These are phyloP conservation scores for Aethes cnicana DNA, from an alignment of 2,888 invertebrate species.

Conservation along the genomic window DNA sequence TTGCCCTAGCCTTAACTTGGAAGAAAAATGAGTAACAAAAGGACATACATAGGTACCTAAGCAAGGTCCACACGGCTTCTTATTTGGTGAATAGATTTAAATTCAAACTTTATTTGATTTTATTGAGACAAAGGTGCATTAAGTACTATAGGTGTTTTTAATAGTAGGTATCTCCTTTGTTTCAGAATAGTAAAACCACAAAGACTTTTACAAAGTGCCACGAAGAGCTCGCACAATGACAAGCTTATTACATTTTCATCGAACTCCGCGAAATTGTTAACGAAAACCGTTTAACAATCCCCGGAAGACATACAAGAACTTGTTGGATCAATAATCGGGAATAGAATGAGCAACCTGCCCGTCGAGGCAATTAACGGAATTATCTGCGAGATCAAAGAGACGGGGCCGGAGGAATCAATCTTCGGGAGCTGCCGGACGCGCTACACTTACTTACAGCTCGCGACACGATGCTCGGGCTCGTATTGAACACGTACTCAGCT, in stretches of 20 bases:
- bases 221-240: slow-evolving; percentile 37
- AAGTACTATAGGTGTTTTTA: too few species aligned
- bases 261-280: slow-evolving; percentile 38
- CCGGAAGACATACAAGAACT: slow-evolving; percentile 74
- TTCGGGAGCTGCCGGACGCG: slow-evolving; percentile 56
- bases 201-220: too few species aligned
- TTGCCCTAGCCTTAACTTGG: too few species aligned
- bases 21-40: too few species aligned
- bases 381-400: slow-evolving; percentile 70
- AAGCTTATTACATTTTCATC: slow-evolving; percentile 49
- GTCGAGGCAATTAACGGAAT: slow-evolving; percentile 74
- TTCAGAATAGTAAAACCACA: too few species aligned
- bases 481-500: too few species aligned
- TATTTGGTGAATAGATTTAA: too few species aligned
- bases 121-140: too few species aligned
- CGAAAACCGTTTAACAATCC: slow-evolving; percentile 64
- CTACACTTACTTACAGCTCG: slow-evolving; percentile 41
- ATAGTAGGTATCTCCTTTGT: too few species aligned
- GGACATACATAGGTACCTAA: too few species aligned
- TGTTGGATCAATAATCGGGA: slow-evolving; percentile 65
- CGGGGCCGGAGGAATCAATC: slow-evolving; percentile 68
- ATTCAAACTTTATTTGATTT: too few species aligned
- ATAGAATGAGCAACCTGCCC: slow-evolving; percentile 70
- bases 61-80: too few species aligned
- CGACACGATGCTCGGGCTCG: slow-evolving; percentile 52